Conservation (phyloP, 2,113 vertebrate species). For the Xenus cinereus region DNA sequence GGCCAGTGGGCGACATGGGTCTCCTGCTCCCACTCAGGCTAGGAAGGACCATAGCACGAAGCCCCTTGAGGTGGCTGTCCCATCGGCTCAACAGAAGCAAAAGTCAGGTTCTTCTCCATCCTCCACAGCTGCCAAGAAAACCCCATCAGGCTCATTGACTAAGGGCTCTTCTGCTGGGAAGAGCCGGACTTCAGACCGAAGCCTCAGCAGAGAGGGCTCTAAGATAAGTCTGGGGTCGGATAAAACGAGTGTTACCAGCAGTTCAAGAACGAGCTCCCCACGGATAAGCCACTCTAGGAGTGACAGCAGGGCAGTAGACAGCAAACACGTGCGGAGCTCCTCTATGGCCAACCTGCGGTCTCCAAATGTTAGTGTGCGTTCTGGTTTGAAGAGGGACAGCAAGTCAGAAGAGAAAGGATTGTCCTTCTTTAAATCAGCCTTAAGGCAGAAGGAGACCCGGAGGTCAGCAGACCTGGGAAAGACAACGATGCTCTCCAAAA, state of each 20-base stretch:
- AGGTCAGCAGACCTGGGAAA: slow-evolving; percentile 93
- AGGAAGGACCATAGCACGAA: slow-evolving; percentile 75
- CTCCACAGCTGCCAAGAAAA: slow-evolving; percentile 75
- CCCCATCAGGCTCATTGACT: slow-evolving; percentile 61
- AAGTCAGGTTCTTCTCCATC: slow-evolving; percentile 73
- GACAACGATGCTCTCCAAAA: slow-evolving; percentile 85
- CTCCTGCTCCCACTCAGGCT: slow-evolving; percentile 75
- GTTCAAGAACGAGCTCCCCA: slow-evolving; percentile 67
- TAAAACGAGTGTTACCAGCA: slow-evolving; percentile 51
- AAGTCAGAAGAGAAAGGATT: slow-evolving; percentile 94
- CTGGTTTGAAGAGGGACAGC: slow-evolving; percentile 85
- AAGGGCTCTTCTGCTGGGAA: slow-evolving; percentile 74
- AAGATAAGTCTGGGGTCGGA: slow-evolving; percentile 83
- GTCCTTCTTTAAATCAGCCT: slow-evolving; percentile 93
- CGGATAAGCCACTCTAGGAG: slow-evolving; percentile 74
- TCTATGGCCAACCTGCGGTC: slow-evolving; percentile 93
- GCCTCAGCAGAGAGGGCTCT: slow-evolving; percentile 85
- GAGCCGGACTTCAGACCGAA: slow-evolving; percentile 83
- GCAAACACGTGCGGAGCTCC: slow-evolving; percentile 83
- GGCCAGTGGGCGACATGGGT: slow-evolving; percentile 71
- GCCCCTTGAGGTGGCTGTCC: slow-evolving; percentile 51
- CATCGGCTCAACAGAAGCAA: slow-evolving; percentile 77
- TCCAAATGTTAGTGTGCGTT: slow-evolving; percentile 72
- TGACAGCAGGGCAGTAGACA: slow-evolving; percentile 70
- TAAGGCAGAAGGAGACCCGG: slow-evolving; percentile 93